phyloP scores from a whole-genome alignment of 2,888 invertebrate species.

The Lasioglossum lativentre region DNA sequence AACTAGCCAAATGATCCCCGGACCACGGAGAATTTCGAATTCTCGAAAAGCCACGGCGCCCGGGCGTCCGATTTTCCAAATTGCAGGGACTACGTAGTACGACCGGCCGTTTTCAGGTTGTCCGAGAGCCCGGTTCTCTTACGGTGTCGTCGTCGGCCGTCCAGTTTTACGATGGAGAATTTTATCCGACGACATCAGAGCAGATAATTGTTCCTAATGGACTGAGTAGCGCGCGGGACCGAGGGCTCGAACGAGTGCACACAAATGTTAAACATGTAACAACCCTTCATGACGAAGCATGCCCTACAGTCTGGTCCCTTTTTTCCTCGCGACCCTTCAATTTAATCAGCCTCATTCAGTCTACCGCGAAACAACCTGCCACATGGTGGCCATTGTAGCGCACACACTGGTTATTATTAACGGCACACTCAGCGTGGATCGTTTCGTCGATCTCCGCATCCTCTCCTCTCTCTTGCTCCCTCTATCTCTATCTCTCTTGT shows the following conservation, averaged over 20 bases:
- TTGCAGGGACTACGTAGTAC: neutral
- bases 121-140: neutral
- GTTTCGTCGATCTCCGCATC: constrained; percentile 47
- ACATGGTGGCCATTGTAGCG: constrained; percentile 77
- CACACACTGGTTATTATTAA: constrained; percentile 71
- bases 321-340: constrained; percentile 74
- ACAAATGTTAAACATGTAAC: constrained; percentile 71
- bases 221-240: constrained; percentile 24
- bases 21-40: neutral
- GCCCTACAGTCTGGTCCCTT: constrained; percentile 54
- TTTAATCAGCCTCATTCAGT: constrained; percentile 82
- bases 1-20: neutral
- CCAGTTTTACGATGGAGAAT: constrained; percentile 6
- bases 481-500: too few relatives aligned
- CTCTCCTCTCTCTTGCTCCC: constrained; percentile 2
- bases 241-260: constrained; percentile 48
- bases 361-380: constrained; percentile 81
- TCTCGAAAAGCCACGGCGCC: neutral
- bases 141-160: neutral
- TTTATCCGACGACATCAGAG: constrained; percentile 45
- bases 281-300: constrained; percentile 76
- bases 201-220: constrained; percentile 60
- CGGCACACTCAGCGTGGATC: constrained; percentile 60
- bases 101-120: neutral
- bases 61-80: neutral